Conservation (phyloP, 2,797 vertebrate species). For the Mormyrops attenuatus region DNA sequence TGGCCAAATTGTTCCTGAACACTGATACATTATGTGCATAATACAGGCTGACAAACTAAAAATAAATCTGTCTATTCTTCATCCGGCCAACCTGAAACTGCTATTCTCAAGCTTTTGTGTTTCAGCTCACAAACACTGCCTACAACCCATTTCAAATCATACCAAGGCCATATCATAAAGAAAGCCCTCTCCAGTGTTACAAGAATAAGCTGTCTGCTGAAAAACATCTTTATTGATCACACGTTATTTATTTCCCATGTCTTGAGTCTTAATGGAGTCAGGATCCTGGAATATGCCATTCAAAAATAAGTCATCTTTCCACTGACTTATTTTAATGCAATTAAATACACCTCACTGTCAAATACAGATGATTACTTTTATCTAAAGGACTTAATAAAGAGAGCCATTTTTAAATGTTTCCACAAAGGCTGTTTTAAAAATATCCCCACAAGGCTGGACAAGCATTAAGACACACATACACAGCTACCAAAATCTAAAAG, state of each 20-base stretch:
- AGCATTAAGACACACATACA: neutral
- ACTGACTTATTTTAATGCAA: neutral
- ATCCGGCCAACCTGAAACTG: neutral
- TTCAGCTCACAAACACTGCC: neutral
- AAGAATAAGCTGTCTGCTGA: neutral
- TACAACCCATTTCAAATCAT: neutral
- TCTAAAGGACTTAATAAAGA: neutral
- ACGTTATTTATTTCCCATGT: neutral
- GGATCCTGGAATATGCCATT: neutral
- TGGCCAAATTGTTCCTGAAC: neutral
- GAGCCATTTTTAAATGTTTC: neutral
- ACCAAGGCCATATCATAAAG: neutral
- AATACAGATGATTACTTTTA: neutral
- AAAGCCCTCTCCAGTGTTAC: neutral
- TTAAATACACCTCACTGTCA: neutral
- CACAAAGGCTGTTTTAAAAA: neutral
- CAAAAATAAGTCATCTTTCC: neutral
- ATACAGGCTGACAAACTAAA: neutral
- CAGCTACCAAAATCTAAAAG: neutral
- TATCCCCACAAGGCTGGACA: neutral
- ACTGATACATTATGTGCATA: constrained; percentile 2
- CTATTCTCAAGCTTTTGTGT: neutral
- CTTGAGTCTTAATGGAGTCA: neutral
- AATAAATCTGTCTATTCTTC: constrained; percentile 2
- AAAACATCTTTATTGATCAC: neutral